phyloP scores from a whole-genome alignment of 2,888 invertebrate species.

The Entomobrya proxima region DNA sequence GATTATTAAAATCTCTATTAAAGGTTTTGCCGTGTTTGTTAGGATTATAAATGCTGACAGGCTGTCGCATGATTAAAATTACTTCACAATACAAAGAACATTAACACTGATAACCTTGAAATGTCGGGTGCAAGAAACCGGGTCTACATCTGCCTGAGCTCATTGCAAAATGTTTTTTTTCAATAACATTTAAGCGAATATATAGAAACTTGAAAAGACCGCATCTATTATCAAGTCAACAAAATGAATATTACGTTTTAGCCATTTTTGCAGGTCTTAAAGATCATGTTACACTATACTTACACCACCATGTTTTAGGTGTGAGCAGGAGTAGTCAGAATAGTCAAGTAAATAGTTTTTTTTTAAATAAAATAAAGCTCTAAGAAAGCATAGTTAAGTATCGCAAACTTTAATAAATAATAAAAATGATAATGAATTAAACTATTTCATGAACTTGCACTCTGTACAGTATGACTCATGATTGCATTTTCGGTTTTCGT shows the following conservation, averaged over 20 bases:
- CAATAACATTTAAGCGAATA: background rate
- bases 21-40: slow-evolving; percentile 3
- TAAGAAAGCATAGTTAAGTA: too few relatives aligned
- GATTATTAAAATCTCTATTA: background rate
- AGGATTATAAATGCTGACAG: slow-evolving; percentile 6
- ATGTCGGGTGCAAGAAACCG: background rate
- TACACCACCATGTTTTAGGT: background rate
- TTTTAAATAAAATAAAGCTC: too few relatives aligned
- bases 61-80: background rate
- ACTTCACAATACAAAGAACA: background rate
- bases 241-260: background rate
- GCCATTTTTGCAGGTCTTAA: background rate
- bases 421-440: too few relatives aligned
- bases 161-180: background rate
- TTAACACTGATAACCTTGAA: slow-evolving; percentile 28
- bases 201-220: background rate
- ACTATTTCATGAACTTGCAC: too few relatives aligned
- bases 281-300: background rate
- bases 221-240: background rate
- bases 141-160: background rate
- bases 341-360: too few relatives aligned
- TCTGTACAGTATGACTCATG: too few relatives aligned
- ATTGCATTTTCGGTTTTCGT: too few relatives aligned
- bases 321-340: background rate
- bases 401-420: too few relatives aligned